Evolutionary conservation across 2,113 vertebrate genomes (phyloP), one percentile per base, ranked within the genome.

Genomic region (Gobius niger): DNA sequence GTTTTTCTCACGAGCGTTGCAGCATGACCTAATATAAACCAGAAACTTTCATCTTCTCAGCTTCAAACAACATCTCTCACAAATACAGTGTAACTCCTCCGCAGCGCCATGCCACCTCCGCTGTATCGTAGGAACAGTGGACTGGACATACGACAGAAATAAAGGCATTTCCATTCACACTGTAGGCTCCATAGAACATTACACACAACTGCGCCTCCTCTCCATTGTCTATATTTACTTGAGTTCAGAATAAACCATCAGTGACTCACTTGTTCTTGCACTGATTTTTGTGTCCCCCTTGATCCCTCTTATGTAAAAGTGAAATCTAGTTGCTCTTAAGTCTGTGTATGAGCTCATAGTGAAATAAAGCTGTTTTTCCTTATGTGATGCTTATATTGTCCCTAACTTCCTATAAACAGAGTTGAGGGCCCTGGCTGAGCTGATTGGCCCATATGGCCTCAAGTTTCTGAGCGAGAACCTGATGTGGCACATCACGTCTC

Each of bases 401-500:
- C 19, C 3, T 34, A 34, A 34, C 24, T 34, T 0, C 18, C 15
- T 81, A 10, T 82, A 10, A 84, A 34, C 86, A 99, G 97, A 98
- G 90, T 83, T 99, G 72, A 84, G 90, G 52, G 94, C 95, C 0
- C 87, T 99, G 88, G 94, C 95, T 0, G 95, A 96, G 75, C 92
- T 99, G 14, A 85, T 97, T 1, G 97, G 97, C n/a, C 94, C 96
- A 0, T 99, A 97, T 0, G 97, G 97, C 16, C 89, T 98, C 91
- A 96, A 93, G 88, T 98, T 97, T 88, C 82, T 99, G 71, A 94
- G 92, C 7, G 97, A 98, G 83, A 98, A 98, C 83, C 92, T 99
- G 67, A 96, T 98, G 95, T 99, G 96, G 97, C 97, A 99, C 47
- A 93, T 99, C 84, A 93, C 95, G 9, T 98, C 96, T n/a, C 97